Percentiles rank a stretch among this genome's conserved stretches.
These are phyloP conservation scores for Xiphophorus couchianus DNA, from an alignment of 2,113 vertebrate genomes.

Conservation along the genomic window DNA sequence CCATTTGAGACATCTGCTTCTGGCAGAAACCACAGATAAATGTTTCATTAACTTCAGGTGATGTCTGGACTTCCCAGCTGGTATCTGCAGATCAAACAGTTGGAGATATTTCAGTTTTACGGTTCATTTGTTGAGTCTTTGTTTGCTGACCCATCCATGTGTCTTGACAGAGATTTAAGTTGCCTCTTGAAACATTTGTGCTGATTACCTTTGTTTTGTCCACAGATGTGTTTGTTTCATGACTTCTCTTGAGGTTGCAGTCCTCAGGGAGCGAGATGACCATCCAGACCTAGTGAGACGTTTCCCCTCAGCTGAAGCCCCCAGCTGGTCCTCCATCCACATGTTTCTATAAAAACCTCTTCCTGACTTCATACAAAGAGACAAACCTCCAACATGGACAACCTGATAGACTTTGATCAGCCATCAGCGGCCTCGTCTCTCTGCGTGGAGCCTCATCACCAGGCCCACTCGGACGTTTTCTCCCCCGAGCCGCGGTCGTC, in stretches of 20 bases:
- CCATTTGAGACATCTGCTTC: background rate
- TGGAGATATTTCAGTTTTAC: too few relatives aligned
- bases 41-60: too few relatives aligned
- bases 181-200: background rate
- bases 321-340: constrained; percentile 4
- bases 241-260: constrained; percentile 52
- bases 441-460: constrained; percentile 43
- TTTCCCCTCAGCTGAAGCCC: background rate
- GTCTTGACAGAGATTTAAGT: too few relatives aligned
- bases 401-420: constrained; percentile 86
- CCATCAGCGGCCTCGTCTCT: constrained; percentile 69
- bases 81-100: too few relatives aligned
- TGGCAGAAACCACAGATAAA: too few relatives aligned
- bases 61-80: too few relatives aligned
- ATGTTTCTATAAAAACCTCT: constrained; percentile 11
- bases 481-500: constrained; percentile 57
- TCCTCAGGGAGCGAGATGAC: constrained; percentile 23
- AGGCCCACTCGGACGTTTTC: constrained; percentile 46
- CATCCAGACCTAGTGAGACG: background rate
- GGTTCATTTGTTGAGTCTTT: too few relatives aligned
- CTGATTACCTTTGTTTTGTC: constrained; percentile 7
- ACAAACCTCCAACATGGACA: constrained; percentile 81
- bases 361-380: background rate
- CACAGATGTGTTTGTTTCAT: constrained; percentile 47
- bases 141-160: too few relatives aligned